Evolutionary conservation across 2,113 vertebrate species (phyloP).

Genomic region (Argyrosomus japonicus): DNA sequence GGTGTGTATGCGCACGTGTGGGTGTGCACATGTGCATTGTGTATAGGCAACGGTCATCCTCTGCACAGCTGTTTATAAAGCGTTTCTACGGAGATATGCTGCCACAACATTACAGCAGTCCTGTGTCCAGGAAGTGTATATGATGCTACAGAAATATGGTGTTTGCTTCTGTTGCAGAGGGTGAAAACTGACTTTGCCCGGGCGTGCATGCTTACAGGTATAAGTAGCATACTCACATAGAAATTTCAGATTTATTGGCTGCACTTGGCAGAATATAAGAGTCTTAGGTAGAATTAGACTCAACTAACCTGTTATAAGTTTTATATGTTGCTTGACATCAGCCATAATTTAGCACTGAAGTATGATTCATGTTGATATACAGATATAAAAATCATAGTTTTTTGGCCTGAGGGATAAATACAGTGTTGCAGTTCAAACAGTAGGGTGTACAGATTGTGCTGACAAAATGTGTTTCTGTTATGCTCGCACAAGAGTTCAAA

Average conservation of each 20-base stretch:
- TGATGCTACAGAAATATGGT: not conserved
- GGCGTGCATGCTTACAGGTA: slow-evolving; percentile 37
- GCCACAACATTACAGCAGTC: slow-evolving; percentile 41
- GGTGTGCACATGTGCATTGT: slow-evolving; percentile 41
- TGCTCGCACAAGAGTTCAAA: not conserved
- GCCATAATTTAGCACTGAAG: slow-evolving; percentile 20
- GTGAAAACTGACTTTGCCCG: slow-evolving; percentile 35
- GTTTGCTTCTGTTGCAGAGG: slow-evolving; percentile 20
- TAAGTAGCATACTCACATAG: not conserved
- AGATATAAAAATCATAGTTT: not conserved
- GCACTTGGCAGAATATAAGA: slow-evolving; percentile 35
- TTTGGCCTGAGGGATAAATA: not conserved
- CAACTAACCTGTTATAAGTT: slow-evolving; percentile 40
- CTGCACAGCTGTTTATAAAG: slow-evolving; percentile 60
- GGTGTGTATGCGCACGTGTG: slow-evolving; percentile 21
- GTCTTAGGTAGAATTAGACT: slow-evolving; percentile 1
- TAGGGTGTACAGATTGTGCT: not conserved
- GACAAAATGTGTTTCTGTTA: not conserved
- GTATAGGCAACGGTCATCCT: slow-evolving; percentile 38
- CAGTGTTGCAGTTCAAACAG: not conserved
- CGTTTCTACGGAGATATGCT: slow-evolving; percentile 64
- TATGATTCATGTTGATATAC: slow-evolving; percentile 17
- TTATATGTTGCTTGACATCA: slow-evolving; percentile 9
- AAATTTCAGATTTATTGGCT: slow-evolving; percentile 36
- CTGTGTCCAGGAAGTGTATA: not conserved